Base-by-base conservation (phyloP, 2,113 vertebrate species). In the Phalacrocorax brasilianus region DNA sequence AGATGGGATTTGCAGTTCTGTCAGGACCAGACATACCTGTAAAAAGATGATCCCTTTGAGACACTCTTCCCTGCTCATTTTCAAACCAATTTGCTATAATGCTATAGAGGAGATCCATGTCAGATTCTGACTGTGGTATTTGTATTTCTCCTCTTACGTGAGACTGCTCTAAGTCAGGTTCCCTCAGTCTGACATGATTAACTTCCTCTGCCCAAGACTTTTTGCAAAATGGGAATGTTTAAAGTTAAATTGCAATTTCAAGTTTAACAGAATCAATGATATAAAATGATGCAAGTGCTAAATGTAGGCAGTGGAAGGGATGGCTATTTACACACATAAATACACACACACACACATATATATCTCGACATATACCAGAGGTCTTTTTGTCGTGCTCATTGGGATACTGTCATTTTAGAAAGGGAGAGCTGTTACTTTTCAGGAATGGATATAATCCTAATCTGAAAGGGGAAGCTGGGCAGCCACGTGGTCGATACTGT, bases 51-150 rank as follows among this genome's bases (percentile, higher is more conserved):
- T 45, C 35, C 66, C 4, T 89, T 86, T 80, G 35, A 85, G 30
- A 84, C 16, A 61, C 12, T 3, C 19, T 80, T 93, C 28, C 35
- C 12, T 5, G 22, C 7, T 81, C 22, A n/a, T 86, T 91, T 71
- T 81, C 35, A 78, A 67, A 78, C 49, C n/a, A n/a, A 21, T 67
- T 74, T 91, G 33, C 7, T 35, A 0, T 85, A 75, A 65, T 45
- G 17, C 7, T 47, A 0, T 30, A 59, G 33, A 56, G 42, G 45
- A 88, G 24, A 50, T 26, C 22, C 5, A 0, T 89, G 14, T 3
- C 12, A 11, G n/a, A 49, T 72, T 74, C 83, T 71, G 26, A 56
- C 32, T 44, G 16, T 47, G 52, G 18, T 58, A 17, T 49, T 85
- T 71, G 6, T 81, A 22, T 71, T 94, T 88, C 30, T 87, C 14